Base-by-base conservation (phyloP, 2,888 invertebrate genomes). In the Stramonita haemastoma region DNA sequence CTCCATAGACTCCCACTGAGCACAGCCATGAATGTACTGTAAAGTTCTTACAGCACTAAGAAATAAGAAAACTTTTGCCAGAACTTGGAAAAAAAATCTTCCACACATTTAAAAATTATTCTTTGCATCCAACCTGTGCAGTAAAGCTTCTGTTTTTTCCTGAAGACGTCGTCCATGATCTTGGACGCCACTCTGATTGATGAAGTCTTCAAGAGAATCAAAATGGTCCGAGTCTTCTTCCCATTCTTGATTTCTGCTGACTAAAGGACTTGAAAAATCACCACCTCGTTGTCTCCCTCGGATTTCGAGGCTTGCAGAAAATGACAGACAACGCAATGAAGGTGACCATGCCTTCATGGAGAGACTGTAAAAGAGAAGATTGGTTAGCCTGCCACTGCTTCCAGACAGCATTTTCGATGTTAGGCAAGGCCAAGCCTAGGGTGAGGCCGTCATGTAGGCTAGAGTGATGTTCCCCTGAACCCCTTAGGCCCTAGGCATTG, bases 131-230 rank as follows among this genome's bases (percentile, higher is more conserved):
- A 79, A 79, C 79, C 77, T 87, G n/a, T 57, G n/a, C 26, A 81
- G 32, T 29, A 29, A 29, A 19, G 22, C 26, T 19, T 57, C 17
- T 34, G 57, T 87, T 32, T 87, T 79, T 22, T 60, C 29, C 26
- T 87, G 46, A 11, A 79, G 77, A 15, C 17, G 77, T n/a, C 22
- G 36, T 11, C 87, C 73, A 17, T 34, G 32, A 22, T 22, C 79
- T 32, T 86, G 86, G 17, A 11, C 32, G 0, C 87, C 87, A 34
- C 26, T 57, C 32, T 56, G 34, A 29, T 88, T 88, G 36, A 88
- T 81, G 88, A 88, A 88, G 70, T 70, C 88, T 81, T 88, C 88
- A 19, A 88, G 57, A 17, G 88, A 83, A 5, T 60, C 88, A 19
- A 88, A 34, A 66, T 88, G 83, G 17, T 88, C 88, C 8, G 46